Base-by-base conservation (phyloP, 2,113 vertebrate species). In the Onychorhynchus coronatus region DNA sequence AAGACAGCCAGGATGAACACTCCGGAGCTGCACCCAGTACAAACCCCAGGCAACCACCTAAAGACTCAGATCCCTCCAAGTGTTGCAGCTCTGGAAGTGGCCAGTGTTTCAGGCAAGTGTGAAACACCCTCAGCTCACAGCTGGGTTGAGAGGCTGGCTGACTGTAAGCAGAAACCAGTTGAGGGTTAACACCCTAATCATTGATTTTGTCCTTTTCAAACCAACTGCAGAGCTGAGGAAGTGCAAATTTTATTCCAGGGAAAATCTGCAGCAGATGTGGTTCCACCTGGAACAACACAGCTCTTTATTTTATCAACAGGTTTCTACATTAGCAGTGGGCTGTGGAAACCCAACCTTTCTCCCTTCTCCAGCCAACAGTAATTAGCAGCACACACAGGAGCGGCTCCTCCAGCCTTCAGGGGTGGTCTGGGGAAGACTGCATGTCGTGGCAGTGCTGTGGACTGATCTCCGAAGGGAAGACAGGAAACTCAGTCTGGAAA, bases 401-500 rank as follows among this genome's bases (percentile, higher is more conserved):
- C 15, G 6, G 49, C 76, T 25, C 79, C 65, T 76, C 55, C 73
- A 92, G 92, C 35, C 85, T 81, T 80, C 63, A 9, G 8, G 83
- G 94, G 90, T 95, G 85, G 95, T 68, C 93, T 90, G 22, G 21
- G 67, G 59, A 94, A 93, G 76, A 35, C 65, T 77, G 72, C 59
- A 8, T 35, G 61, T 44, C 4, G 1, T 83, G 82, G 79, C 93
- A 96, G 63, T 33, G 52, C 9, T 53, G 37, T 55, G 82, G 75
- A 61, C 63, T 74, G 61, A 50, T 55, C 85, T 92, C 93, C 44
- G 78, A 84, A 82, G 61, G 75, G 61, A 94, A 89, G 88, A 88
- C 65, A 78, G 92, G 90, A 97, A 96, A 85, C 65, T 94, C 61
- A 80, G 76, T 37, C 73, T 97, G 95, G 72, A 96, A 96, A 91